Conservation (phyloP, 2,888 invertebrate genomes). For the Aphidius colemani region DNA sequence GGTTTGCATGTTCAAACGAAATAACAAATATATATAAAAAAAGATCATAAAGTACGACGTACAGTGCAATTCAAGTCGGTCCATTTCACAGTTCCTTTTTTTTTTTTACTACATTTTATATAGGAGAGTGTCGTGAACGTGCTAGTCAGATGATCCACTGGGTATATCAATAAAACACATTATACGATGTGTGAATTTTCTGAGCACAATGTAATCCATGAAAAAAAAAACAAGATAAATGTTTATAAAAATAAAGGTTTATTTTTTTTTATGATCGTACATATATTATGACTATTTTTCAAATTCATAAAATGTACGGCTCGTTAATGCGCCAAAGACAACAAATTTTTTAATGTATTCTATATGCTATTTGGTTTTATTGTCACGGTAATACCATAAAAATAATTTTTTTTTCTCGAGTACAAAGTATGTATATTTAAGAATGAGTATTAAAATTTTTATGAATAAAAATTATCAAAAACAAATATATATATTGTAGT, state of each 20-base stretch:
- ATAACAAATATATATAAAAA: no score
- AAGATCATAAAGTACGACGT: no score
- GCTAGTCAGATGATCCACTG: no score
- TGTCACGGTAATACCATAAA: conserved; percentile 47
- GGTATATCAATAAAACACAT: no score
- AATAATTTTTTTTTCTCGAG: neutral
- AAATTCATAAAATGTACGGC: conserved; percentile 36
- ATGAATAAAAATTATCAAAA: neutral
- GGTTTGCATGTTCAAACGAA: no score
- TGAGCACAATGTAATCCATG: no score
- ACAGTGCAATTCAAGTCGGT: no score
- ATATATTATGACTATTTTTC: conserved; percentile 35
- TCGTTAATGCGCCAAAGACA: conserved; percentile 27
- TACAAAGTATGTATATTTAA: neutral
- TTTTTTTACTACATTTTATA: no score
- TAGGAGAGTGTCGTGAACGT: no score
- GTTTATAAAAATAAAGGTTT: conserved; percentile 11
- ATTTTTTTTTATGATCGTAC: conserved; percentile 48
- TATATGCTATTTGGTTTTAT: conserved; percentile 49
- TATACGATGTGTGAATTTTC: no score
- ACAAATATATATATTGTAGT: neutral
- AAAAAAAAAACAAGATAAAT: conserved; percentile 24
- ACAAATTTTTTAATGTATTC: conserved; percentile 25
- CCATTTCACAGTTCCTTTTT: no score
- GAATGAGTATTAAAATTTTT: no score